A percentile compares a stretch with the other conserved stretches of the same genome.
These are phyloP conservation scores for Micropoecilia bifurca DNA, from an alignment of 2,797 vertebrate genomes.

Conservation along the genomic window DNA sequence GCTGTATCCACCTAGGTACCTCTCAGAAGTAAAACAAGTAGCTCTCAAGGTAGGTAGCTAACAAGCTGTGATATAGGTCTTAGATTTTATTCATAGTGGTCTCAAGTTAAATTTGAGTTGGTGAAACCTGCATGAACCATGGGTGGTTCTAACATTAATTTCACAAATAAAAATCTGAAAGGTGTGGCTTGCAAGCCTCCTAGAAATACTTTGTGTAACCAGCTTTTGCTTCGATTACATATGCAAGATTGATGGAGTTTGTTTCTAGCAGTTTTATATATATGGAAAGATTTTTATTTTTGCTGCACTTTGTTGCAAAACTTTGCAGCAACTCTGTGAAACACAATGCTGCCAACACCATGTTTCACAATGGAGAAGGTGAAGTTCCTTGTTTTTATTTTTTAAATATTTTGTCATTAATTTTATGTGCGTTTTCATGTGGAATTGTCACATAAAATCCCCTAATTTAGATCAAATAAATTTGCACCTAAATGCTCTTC, in stretches of 20 bases:
- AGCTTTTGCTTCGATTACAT: not conserved
- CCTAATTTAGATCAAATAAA: not conserved
- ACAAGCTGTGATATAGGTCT: too few species aligned
- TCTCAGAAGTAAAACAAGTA: too few species aligned
- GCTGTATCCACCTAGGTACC: too few species aligned
- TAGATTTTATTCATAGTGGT: too few species aligned
- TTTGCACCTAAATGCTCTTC: slow-evolving; percentile 64
- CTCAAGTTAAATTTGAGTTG: too few species aligned
- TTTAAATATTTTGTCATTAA: not conserved
- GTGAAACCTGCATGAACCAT: too few species aligned
- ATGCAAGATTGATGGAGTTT: not conserved
- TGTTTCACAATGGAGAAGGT: not conserved
- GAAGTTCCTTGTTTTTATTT: not conserved
- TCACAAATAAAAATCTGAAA: not conserved
- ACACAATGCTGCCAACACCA: not conserved
- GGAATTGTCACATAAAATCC: not conserved
- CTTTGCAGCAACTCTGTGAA: not conserved
- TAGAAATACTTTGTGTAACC: not conserved
- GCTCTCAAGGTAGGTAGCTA: too few species aligned
- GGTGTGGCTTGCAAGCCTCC: not conserved
- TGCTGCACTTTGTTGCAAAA: not conserved
- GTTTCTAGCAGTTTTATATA: not conserved
- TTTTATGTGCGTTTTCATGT: not conserved
- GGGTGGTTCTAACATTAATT: not conserved
- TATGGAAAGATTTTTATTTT: not conserved